These are phyloP conservation scores for Endotricha flammealis DNA, from an alignment of 2,888 invertebrate genomes.

Conservation along the genomic window DNA sequence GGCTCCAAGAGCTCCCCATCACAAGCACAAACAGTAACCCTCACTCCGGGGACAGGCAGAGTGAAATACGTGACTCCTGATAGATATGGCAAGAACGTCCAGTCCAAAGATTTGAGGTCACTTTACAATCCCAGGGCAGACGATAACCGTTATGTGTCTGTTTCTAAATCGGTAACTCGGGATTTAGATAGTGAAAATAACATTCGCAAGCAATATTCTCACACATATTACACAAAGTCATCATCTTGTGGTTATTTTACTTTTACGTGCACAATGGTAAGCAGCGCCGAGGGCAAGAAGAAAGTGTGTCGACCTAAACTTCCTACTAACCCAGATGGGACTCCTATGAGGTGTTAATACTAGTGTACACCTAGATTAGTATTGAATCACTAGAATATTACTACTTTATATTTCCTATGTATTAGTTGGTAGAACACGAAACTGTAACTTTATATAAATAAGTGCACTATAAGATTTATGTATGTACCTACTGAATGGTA, in stretches of 20 bases:
- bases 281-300: constrained; percentile 85
- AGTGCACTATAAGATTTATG: no score
- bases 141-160: constrained; percentile 84
- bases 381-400: constrained; percentile 2
- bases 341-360: constrained; percentile 78
- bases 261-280: constrained; percentile 89
- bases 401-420: no score
- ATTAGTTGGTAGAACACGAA: no score
- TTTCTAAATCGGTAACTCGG: constrained; percentile 88
- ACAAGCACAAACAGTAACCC: constrained; percentile 82
- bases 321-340: constrained; percentile 86
- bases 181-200: constrained; percentile 80
- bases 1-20: constrained; percentile 79
- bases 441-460: no score
- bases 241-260: constrained; percentile 93
- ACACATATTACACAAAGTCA: constrained; percentile 90
- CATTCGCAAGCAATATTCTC: constrained; percentile 84
- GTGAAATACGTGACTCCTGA: constrained; percentile 52
- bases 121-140: constrained; percentile 51
- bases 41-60: constrained; percentile 70
- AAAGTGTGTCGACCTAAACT: constrained; percentile 90
- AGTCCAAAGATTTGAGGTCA: constrained; percentile 56
- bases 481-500: no score
- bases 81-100: constrained; percentile 42
- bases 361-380: not conserved